Percentiles rank a stretch among this genome's conserved stretches.
Conservation (phyloP, 2,888 invertebrate species). For the Deilephila elpenor region DNA sequence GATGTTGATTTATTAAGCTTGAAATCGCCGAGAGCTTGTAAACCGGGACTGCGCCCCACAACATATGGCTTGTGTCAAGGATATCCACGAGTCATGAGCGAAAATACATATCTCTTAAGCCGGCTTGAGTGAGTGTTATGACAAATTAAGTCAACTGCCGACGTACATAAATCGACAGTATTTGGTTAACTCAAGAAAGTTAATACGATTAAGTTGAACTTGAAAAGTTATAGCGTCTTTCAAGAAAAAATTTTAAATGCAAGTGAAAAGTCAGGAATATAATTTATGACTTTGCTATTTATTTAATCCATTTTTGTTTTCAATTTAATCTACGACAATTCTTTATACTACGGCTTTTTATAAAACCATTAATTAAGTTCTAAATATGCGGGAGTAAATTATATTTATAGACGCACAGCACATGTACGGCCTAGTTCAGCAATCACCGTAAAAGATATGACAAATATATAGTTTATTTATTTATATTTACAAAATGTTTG, state of each 20-base stretch:
- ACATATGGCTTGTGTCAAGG: slow-evolving; percentile 30
- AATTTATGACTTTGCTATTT: too few relatives aligned
- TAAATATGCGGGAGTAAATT: too few relatives aligned
- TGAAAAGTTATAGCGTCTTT: neutral
- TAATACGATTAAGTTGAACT: neutral
- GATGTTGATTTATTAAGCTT: neutral
- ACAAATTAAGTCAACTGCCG: slow-evolving; percentile 8
- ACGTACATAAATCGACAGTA: neutral
- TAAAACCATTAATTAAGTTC: too few relatives aligned
- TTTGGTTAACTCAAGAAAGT: neutral
- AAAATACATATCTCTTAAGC: slow-evolving; percentile 23
- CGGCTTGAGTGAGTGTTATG: slow-evolving; percentile 27
- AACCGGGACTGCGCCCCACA: neutral
- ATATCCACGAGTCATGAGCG: slow-evolving; percentile 26
- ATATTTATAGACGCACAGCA: too few relatives aligned
- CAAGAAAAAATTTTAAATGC: too few relatives aligned
- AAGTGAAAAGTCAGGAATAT: too few relatives aligned
- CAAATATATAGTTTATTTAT: neutral
- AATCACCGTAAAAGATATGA: too few relatives aligned
- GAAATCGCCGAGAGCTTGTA: slow-evolving; percentile 1
- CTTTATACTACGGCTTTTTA: too few relatives aligned
- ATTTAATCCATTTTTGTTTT: too few relatives aligned
- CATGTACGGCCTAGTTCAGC: too few relatives aligned
- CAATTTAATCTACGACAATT: too few relatives aligned
- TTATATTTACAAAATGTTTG: neutral